A percentile compares a stretch with the other conserved stretches of the same genome.
Conservation (phyloP, 2,888 invertebrate species). For the Exephanes ischioxanthus region DNA sequence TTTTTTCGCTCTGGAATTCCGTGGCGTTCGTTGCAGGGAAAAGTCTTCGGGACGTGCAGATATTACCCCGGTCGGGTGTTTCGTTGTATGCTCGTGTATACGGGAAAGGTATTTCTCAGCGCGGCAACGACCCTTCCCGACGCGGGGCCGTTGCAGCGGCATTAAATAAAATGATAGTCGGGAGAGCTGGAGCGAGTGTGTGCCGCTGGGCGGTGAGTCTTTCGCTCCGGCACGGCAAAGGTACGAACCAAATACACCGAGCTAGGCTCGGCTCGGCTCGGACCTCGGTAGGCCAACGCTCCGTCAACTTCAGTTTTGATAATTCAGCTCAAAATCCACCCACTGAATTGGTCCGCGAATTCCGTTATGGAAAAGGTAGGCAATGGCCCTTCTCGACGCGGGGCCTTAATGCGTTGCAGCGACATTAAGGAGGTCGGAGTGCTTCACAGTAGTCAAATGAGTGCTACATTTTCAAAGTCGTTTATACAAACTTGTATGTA, state of each 20-base stretch:
- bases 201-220: background rate
- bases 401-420: slow-evolving; percentile 29
- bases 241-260: background rate
- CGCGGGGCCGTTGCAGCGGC: slow-evolving; percentile 54
- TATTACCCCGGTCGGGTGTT: background rate
- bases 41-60: slow-evolving; percentile 15
- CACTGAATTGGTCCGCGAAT: background rate
- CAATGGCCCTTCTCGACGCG: slow-evolving; percentile 60
- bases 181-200: slow-evolving; percentile 32
- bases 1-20: slow-evolving; percentile 53
- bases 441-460: no score
- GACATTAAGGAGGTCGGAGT: slow-evolving; percentile 20
- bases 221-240: background rate
- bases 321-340: background rate
- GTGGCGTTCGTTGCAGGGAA: slow-evolving; percentile 25
- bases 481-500: no score
- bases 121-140: slow-evolving; percentile 61
- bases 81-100: slow-evolving; percentile 24
- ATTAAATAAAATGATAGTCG: slow-evolving; percentile 66
- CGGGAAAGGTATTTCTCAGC: slow-evolving; percentile 61
- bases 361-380: slow-evolving; percentile 51
- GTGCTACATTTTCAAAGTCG: no score
- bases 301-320: background rate
- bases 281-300: background rate
- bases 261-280: background rate